Conservation (phyloP, 2,113 vertebrate species). For the Clarias magur region DNA sequence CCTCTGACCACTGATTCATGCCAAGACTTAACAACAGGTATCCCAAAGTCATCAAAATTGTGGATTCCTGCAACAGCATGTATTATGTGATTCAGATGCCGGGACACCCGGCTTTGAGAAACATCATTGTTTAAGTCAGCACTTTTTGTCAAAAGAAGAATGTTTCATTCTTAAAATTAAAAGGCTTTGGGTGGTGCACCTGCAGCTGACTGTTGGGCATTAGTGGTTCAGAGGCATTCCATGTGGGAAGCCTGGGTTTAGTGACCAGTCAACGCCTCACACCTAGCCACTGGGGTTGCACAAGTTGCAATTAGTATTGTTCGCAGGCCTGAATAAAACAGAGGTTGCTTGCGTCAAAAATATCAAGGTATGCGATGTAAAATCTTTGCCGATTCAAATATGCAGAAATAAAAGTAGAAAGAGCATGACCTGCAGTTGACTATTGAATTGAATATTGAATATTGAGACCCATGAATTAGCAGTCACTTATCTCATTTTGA, state of each 20-base stretch:
- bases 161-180: not conserved
- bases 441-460: too few relatives aligned
- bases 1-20: slow-evolving; percentile 23
- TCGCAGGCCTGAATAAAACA: too few relatives aligned
- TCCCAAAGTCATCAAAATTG: slow-evolving; percentile 44
- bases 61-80: slow-evolving; percentile 71
- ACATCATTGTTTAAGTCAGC: not conserved
- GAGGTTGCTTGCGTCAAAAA: too few relatives aligned
- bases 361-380: too few relatives aligned
- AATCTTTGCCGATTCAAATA: too few relatives aligned
- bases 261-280: too few relatives aligned
- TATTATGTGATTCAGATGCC: not conserved
- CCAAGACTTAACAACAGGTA: slow-evolving; percentile 47
- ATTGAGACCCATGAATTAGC: not conserved
- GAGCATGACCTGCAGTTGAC: too few relatives aligned
- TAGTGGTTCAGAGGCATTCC: too few relatives aligned
- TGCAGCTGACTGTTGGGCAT: not conserved
- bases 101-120: not conserved
- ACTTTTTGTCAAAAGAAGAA: not conserved
- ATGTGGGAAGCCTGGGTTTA: too few relatives aligned
- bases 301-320: too few relatives aligned
- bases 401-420: too few relatives aligned
- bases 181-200: not conserved
- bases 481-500: not conserved
- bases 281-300: too few relatives aligned